phyloP scores from a whole-genome alignment of 2,888 invertebrate species.

The Crematogaster levior region DNA sequence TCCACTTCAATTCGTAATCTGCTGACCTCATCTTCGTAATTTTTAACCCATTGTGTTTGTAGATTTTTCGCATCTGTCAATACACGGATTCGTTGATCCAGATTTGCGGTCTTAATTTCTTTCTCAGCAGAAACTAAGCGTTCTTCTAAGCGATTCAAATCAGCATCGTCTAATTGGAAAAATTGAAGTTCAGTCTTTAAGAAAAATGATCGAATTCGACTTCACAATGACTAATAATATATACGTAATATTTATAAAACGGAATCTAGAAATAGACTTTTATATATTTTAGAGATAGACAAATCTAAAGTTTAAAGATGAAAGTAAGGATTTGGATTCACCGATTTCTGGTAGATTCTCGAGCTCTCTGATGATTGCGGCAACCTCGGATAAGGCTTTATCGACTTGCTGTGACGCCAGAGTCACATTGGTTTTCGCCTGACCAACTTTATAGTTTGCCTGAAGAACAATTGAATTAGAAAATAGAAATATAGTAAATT shows the following conservation, averaged over 20 bases:
- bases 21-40: constrained; percentile 92
- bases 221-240: not conserved
- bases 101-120: constrained; percentile 90
- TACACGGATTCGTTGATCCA: constrained; percentile 91
- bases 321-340: constrained; percentile 66
- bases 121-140: constrained; percentile 90
- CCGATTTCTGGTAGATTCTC: constrained; percentile 91
- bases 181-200: constrained; percentile 4
- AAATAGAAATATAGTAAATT: constrained; percentile 7
- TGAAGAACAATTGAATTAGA: constrained; percentile 81
- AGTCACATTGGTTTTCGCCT: constrained; percentile 94
- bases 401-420: constrained; percentile 93
- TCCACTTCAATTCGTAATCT: constrained; percentile 91
- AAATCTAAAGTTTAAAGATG: not conserved
- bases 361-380: constrained; percentile 92
- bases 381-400: constrained; percentile 92
- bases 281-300: not conserved
- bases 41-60: constrained; percentile 90
- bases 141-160: constrained; percentile 89
- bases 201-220: not conserved
- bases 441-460: constrained; percentile 91
- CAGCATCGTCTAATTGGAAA: constrained; percentile 87
- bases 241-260: not conserved
- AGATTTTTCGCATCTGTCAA: constrained; percentile 89
- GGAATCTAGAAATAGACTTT: not conserved